Evolutionary conservation across 2,888 invertebrate species (phyloP), one percentile per base, ranked within the genome.

Genomic region (Heliconius sara): DNA sequence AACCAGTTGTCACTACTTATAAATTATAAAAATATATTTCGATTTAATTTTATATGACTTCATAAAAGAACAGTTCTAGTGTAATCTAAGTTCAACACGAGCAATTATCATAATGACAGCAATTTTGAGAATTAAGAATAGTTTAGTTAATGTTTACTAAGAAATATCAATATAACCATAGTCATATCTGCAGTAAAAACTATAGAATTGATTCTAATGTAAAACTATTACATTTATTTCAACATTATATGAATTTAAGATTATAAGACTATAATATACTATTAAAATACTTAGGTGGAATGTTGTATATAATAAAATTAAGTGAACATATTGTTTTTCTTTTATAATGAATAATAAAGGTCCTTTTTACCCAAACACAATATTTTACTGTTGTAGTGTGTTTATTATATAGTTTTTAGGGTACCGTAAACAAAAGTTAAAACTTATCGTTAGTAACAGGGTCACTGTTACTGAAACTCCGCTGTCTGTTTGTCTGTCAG

Each of bases 51-150:
- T 47, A 27, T 19, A 70, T 25, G 27, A 27, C 65, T 43, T 70
- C 6, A 43, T 25, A 70, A 43, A 47, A 47, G 13, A 70, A 70
- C 70, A 70, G 25, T 47, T 70, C 70, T 70, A 70, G 25, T 70
- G 47, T 70, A 70, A 70, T 70, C 70, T 47, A 25, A 70, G 70
- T 70, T 70, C 25, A 70, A 47, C 43, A 47, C 25, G 25, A 47
- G 70, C 70, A 19, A 70, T 70, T 70, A 70, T 43, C 43, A 70
- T 70, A 70, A 70, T 70, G 47, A 70, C 70, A 70, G 70, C 70
- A 70, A 70, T 70, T 70, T 47, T 70, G 16, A 70, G 70, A 70
- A 70, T 70, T 47, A 47, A 70, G 63, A 63, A 75, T 43, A 65
- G 34, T 47, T 43, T 65, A 43, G 65, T 22, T n/a, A 27, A 47